These are phyloP conservation scores for Panulirus ornatus DNA, from an alignment of 1,140 invertebrate species.

Conservation along the genomic window DNA sequence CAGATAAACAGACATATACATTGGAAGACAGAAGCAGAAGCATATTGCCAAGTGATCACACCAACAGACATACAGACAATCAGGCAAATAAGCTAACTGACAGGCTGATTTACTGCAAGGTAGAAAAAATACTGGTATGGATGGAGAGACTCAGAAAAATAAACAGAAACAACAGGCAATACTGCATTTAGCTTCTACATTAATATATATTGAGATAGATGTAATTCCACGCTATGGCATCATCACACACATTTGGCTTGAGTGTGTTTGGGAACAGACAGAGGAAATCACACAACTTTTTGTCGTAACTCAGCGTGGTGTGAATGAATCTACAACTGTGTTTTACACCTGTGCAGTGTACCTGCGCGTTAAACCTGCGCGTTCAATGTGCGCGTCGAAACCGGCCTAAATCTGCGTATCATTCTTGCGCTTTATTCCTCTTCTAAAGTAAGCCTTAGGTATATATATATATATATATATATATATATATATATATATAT, in stretches of 20 bases:
- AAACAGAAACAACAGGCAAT: neutral
- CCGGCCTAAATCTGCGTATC: neutral
- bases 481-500: neutral
- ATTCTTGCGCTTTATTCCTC: neutral
- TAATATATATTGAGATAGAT: constrained; percentile 52
- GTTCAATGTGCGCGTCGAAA: neutral
- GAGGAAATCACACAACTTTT: constrained; percentile 57
- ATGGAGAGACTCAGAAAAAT: neutral
- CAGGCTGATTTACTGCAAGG: no score
- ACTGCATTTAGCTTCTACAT: neutral
- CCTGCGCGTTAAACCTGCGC: neutral
- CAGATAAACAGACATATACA: no score
- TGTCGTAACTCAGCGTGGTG: constrained; percentile 31
- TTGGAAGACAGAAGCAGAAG: no score
- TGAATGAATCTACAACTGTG: constrained; percentile 31
- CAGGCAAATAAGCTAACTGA: no score
- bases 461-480: neutral
- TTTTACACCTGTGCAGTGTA: no score
- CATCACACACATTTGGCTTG: constrained; percentile 37
- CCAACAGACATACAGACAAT: no score
- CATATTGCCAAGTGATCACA: no score
- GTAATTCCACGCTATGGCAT: constrained; percentile 35
- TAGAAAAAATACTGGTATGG: no score
- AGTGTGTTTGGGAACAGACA: constrained; percentile 47
- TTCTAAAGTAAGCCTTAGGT: neutral